These are phyloP conservation scores for Seladonia tumulorum DNA, from an alignment of 2,888 invertebrate genomes.

Conservation along the genomic window DNA sequence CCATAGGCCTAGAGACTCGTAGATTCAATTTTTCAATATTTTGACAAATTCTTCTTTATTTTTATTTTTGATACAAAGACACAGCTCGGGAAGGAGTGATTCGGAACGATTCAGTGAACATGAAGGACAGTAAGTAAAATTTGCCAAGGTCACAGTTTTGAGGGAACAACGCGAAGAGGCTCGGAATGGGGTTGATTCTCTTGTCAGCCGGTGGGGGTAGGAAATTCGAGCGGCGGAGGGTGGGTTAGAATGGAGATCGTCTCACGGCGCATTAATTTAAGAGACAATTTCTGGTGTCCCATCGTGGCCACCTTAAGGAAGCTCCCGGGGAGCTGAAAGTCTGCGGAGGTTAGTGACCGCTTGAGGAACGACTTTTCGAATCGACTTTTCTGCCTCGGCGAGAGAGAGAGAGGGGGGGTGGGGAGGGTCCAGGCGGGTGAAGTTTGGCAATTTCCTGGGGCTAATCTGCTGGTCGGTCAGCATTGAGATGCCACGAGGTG, in stretches of 20 bases:
- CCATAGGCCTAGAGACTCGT: no score
- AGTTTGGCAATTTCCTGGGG: conserved; percentile 84
- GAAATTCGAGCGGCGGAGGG: not conserved
- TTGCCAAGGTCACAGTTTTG: not conserved
- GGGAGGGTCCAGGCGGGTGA: conserved; percentile 73
- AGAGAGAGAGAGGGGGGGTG: not conserved
- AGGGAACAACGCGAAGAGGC: not conserved
- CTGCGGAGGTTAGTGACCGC: conserved; percentile 65
- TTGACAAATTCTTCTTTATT: no score
- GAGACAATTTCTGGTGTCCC: conserved; percentile 73
- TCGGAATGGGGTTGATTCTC: not conserved
- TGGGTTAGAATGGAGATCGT: conserved; percentile 26
- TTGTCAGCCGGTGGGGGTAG: not conserved
- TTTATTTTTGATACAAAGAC: no score
- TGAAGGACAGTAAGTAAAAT: not conserved
- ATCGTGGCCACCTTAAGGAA: conserved; percentile 60
- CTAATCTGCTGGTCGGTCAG: conserved; percentile 84
- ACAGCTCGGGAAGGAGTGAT: no score
- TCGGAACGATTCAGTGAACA: no score
- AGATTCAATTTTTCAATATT: no score
- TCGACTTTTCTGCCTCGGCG: conserved; percentile 80
- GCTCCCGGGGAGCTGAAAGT: conserved; percentile 34
- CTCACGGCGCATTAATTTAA: conserved; percentile 77
- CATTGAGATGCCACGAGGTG: conserved; percentile 81
- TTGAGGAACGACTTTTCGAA: conserved; percentile 82